Evolutionary conservation across 1,140 invertebrate species (phyloP).

Genomic region (Achroia grisella): DNA sequence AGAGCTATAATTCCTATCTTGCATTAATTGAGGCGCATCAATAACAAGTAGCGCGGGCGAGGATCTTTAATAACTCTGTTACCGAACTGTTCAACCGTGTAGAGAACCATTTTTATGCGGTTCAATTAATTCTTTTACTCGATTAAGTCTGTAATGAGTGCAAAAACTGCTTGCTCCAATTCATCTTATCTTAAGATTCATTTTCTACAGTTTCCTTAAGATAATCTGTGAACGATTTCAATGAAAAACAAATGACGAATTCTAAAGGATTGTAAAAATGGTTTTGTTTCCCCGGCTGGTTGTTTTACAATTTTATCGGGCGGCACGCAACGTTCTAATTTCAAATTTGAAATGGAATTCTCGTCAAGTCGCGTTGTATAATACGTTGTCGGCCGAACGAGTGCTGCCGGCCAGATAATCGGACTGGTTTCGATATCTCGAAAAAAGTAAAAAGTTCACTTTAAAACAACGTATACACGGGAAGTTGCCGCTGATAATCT

Average conservation of each 20-base stretch:
- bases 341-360: slow-evolving; percentile 35
- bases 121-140: slow-evolving; percentile 17
- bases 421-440: slow-evolving; percentile 62
- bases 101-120: slow-evolving; percentile 12
- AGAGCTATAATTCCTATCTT: too few species aligned
- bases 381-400: slow-evolving; percentile 22
- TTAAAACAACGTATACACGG: slow-evolving; percentile 55
- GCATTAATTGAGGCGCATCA: too few species aligned
- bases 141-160: slow-evolving; percentile 15
- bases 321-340: slow-evolving; percentile 32
- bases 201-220: slow-evolving; percentile 6
- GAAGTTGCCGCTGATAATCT: slow-evolving; percentile 64
- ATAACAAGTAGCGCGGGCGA: too few species aligned
- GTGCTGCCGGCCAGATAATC: slow-evolving; percentile 48
- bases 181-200: slow-evolving; percentile 5
- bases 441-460: slow-evolving; percentile 42
- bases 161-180: slow-evolving; percentile 11
- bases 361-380: slow-evolving; percentile 16
- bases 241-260: too few species aligned
- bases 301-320: slow-evolving; percentile 5
- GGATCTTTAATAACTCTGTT: slow-evolving; percentile 12
- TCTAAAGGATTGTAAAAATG: too few species aligned
- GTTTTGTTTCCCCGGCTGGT: slow-evolving; percentile 3
- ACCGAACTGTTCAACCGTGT: slow-evolving; percentile 11
- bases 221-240: too few species aligned